Conservation (phyloP, 1,140 invertebrate genomes). For the Lycorma delicatula region DNA sequence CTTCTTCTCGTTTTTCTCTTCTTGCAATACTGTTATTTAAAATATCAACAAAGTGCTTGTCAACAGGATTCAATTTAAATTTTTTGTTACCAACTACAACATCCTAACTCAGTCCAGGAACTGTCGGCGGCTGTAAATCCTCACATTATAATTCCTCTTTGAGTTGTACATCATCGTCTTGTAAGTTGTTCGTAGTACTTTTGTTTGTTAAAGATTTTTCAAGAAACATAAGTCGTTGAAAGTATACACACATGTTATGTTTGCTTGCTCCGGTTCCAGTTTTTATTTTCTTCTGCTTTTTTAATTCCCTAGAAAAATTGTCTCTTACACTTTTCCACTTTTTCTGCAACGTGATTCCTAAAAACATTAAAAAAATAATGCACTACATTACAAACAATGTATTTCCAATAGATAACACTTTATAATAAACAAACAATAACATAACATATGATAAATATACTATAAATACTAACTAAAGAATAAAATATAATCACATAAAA, state of each 20-base stretch:
- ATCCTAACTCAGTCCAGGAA: neutral
- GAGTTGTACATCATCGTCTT: too few relatives aligned
- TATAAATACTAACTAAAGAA: too few relatives aligned
- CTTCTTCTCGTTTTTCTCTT: neutral
- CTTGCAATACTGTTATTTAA: slow-evolving; percentile 5
- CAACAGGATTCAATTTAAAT: neutral
- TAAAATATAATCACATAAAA: too few relatives aligned
- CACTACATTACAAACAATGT: too few relatives aligned
- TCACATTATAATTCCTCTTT: neutral
- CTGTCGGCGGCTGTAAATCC: neutral
- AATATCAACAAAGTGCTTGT: slow-evolving; percentile 7
- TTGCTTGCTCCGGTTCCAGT: slow-evolving; percentile 5
- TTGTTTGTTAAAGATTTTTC: neutral
- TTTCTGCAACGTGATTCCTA: slow-evolving; percentile 1
- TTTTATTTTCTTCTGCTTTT: neutral
- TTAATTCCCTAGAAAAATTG: neutral
- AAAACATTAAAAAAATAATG: too few relatives aligned
- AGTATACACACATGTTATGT: neutral
- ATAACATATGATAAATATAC: too few relatives aligned
- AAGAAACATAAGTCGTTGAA: neutral
- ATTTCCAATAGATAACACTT: too few relatives aligned
- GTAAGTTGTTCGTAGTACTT: neutral
- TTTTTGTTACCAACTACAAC: neutral
- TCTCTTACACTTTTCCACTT: neutral
- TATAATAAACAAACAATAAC: too few relatives aligned